A percentile compares a stretch with the other conserved stretches of the same genome.
phyloP scores from a whole-genome alignment of 2,113 vertebrate genomes.

The Paratilapia polleni region DNA sequence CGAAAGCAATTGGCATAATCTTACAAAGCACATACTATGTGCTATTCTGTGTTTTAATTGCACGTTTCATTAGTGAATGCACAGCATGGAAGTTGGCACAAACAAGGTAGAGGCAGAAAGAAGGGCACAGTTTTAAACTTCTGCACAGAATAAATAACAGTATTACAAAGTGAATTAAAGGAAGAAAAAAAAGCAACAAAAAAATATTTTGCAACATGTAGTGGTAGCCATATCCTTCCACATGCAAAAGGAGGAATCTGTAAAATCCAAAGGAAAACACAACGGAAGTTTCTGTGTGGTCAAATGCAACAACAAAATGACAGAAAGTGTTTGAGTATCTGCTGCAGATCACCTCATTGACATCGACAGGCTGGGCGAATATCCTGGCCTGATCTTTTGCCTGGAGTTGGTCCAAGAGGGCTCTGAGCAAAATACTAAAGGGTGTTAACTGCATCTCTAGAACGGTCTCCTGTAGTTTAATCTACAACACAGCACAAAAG shows the following conservation, averaged over 20 bases:
- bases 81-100: neutral
- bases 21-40: neutral
- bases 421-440: constrained; percentile 89
- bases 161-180: neutral
- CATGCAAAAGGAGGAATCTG: neutral
- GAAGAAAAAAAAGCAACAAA: neutral
- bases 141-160: neutral
- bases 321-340: neutral
- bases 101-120: neutral
- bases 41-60: neutral
- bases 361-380: constrained; percentile 93
- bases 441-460: constrained; percentile 95
- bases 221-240: neutral
- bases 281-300: neutral
- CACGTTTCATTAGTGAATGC: neutral
- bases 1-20: neutral
- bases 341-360: constrained; percentile 85
- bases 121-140: neutral
- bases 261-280: neutral
- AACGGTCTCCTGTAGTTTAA: constrained; percentile 91
- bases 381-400: constrained; percentile 93
- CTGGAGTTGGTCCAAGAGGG: constrained; percentile 91
- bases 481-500: constrained; percentile 72
- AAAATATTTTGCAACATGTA: neutral
- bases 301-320: neutral